phyloP scores from a whole-genome alignment of 2,113 vertebrate genomes.

The Chaetura pelagica region DNA sequence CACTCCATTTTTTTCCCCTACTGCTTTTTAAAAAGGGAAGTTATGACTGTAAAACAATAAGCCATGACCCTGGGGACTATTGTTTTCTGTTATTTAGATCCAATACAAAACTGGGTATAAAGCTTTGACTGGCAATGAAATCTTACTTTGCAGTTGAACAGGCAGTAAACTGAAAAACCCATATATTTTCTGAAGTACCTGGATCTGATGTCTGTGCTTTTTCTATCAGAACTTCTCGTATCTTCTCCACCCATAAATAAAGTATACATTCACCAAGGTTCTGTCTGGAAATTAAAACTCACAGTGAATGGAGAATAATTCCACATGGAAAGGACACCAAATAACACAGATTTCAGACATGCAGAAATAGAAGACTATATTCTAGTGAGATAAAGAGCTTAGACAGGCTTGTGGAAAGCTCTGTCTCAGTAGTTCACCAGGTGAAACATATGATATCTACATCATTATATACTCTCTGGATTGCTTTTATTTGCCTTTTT shows the following conservation, averaged over 20 bases:
- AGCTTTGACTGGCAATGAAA: neutral
- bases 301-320: neutral
- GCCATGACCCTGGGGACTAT: neutral
- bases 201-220: slow-evolving; percentile 82
- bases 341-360: neutral
- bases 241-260: slow-evolving; percentile 95
- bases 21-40: neutral
- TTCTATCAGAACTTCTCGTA: slow-evolving; percentile 89
- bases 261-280: slow-evolving; percentile 93
- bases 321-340: neutral
- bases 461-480: neutral
- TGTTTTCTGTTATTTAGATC: neutral
- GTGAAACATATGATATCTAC: neutral
- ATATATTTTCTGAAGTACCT: slow-evolving; percentile 79
- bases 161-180: neutral
- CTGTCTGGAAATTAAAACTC: slow-evolving; percentile 80
- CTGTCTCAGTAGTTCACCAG: neutral
- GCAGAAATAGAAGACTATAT: neutral
- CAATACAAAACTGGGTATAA: neutral
- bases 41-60: neutral
- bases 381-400: neutral
- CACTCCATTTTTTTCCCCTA: neutral
- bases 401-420: neutral
- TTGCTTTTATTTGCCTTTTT: neutral
- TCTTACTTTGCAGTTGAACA: neutral